These are phyloP conservation scores for Apostichopus californicus DNA, from an alignment of 35 echinoderm and acorn worm genomes.

Conservation along the genomic window DNA sequence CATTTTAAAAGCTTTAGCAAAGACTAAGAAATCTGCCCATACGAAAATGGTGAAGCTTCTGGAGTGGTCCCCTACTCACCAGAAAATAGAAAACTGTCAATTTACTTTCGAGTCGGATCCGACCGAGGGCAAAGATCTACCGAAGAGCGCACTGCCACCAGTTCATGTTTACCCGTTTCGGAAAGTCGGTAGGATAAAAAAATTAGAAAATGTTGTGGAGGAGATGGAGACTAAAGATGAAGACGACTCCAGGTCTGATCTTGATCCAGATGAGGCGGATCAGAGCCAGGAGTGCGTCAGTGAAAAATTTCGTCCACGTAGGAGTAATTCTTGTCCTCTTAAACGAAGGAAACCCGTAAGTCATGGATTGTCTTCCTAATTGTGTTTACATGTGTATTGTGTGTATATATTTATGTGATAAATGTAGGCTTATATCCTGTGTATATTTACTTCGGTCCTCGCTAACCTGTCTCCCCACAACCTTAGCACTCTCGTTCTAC, in stretches of 20 bases:
- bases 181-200: background rate
- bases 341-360: background rate
- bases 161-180: background rate
- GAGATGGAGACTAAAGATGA: background rate
- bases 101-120: background rate
- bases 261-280: background rate
- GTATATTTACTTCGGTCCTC: too few relatives aligned
- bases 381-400: too few relatives aligned
- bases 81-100: background rate
- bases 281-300: background rate
- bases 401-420: too few relatives aligned
- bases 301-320: background rate
- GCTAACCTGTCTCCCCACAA: too few relatives aligned
- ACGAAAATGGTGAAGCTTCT: slow-evolving; percentile 32
- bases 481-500: too few relatives aligned
- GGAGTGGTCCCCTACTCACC: slow-evolving; percentile 13
- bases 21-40: slow-evolving; percentile 24
- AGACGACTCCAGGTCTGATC: too few relatives aligned
- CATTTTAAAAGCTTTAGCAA: slow-evolving; percentile 16
- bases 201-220: background rate
- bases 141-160: background rate
- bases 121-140: background rate
- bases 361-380: background rate
- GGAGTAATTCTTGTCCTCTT: slow-evolving; percentile 15
- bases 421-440: too few relatives aligned